Evolutionary conservation across 2,113 vertebrate species (phyloP).

Genomic region (Melanerpes aurifrons): DNA sequence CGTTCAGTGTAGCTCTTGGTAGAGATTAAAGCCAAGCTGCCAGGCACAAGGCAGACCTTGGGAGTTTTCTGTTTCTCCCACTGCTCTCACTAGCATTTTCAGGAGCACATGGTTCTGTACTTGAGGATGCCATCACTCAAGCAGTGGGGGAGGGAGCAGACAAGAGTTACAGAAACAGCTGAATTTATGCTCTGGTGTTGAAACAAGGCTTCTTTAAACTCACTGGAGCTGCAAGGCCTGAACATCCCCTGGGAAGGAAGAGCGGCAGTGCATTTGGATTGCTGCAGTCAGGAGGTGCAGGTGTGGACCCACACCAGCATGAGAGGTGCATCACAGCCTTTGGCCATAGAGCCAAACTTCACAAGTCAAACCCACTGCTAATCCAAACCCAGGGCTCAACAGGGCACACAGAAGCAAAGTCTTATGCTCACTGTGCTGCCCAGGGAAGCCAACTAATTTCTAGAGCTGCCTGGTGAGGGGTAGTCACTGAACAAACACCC

Average conservation of each 20-base stretch:
- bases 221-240: background rate
- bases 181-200: background rate
- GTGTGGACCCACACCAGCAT: background rate
- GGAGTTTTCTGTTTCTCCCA: background rate
- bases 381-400: background rate
- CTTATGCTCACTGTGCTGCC: background rate
- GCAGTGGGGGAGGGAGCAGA: background rate
- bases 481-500: background rate
- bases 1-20: background rate
- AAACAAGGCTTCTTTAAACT: background rate
- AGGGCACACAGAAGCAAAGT: background rate
- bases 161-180: background rate
- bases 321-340: background rate
- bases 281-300: background rate
- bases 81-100: background rate
- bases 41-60: background rate
- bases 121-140: background rate
- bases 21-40: background rate
- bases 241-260: background rate
- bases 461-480: background rate
- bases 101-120: background rate
- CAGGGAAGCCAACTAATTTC: background rate
- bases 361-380: background rate
- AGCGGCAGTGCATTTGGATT: background rate
- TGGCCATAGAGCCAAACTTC: background rate